Evolutionary conservation across 2,888 invertebrate species (phyloP), one percentile per base, ranked within the genome.

Genomic region (Thecocarcelia acutangulata): DNA sequence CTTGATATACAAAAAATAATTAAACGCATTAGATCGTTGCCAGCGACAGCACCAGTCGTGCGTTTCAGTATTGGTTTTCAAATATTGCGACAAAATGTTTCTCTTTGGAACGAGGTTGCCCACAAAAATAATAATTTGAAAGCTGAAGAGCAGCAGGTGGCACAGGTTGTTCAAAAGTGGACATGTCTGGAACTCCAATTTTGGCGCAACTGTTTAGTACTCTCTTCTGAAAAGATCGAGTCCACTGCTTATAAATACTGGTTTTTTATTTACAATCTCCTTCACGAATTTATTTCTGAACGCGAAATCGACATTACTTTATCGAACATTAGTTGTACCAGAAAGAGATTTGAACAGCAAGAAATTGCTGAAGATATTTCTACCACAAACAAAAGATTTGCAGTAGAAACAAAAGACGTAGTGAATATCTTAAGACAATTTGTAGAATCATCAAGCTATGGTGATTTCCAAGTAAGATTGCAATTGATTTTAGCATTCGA

Each of bases 31-130:
- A 92, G 94, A 9, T 91, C 95, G 80, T 93, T 98, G 89, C 93
- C 96, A 0, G 92, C 97, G 0, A 94, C 94, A 0, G 95, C 96
- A 83, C 95, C 98, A 0, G 91, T 99, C 3, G 95, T 97, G 78
- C 94, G 97, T 84, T 97, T 97, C 87, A 93, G 98, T 1, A 95
- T 96, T 0, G 98, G 98, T 0, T 92, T 99, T 68, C 99, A 99
- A 90, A 92, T 98, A 59, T 91, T 99, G 1, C 92, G 98, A 1
- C 94, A 95, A 81, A 96, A 96, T 86, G 92, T 96, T 64, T 94
- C 97, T 84, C 96, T 97, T 86, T 98, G 98, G 98, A 97, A 98
- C 89, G 94, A 95, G 86, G 96, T 96, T 85, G 97, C 98, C 0
- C 97, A 97, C 86, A 94, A 93, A 84, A 95, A 95, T 6, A 97